A percentile compares a stretch with the other conserved stretches of the same genome.
phyloP scores from a whole-genome alignment of 1,140 invertebrate genomes.

The Pseudomyrmex concolor region DNA sequence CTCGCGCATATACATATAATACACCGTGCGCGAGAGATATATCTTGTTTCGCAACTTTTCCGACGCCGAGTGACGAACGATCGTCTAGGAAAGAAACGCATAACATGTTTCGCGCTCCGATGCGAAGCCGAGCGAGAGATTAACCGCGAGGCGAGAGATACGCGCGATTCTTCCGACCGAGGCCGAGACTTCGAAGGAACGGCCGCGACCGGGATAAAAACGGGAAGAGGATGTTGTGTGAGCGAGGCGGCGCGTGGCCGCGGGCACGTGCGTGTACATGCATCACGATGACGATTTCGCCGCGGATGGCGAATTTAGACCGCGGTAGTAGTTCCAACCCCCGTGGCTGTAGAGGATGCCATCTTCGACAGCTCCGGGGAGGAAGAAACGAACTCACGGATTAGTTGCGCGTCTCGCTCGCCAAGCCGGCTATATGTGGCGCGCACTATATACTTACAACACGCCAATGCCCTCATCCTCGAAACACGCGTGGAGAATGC shows the following conservation, averaged over 20 bases:
- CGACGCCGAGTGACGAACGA: background rate
- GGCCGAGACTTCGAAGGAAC: conserved; percentile 14
- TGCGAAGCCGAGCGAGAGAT: conserved; percentile 22
- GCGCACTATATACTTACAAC: conserved; percentile 21
- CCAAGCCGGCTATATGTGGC: background rate
- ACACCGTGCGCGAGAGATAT: background rate
- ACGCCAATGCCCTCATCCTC: background rate
- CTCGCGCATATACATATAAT: background rate
- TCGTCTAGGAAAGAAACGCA: conserved; percentile 3
- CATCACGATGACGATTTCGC: conserved; percentile 64
- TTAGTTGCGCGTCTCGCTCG: conserved; percentile 18
- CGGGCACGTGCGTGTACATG: conserved; percentile 63
- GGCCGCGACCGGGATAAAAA: background rate
- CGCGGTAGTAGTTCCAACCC: conserved; percentile 42
- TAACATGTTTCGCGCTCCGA: conserved; percentile 11
- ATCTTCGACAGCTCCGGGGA: too few species aligned
- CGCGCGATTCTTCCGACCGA: background rate
- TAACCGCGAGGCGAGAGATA: conserved; percentile 13
- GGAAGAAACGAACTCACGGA: conserved; percentile 11
- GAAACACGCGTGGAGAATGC: background rate
- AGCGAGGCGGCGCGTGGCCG: conserved; percentile 43
- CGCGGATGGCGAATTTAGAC: conserved; percentile 67
- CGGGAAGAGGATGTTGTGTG: background rate
- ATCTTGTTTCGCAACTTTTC: conserved; percentile 18
- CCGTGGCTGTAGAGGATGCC: background rate